Evolutionary conservation across 1,140 invertebrate genomes (phyloP).

Genomic region (Microvelia longipes): DNA sequence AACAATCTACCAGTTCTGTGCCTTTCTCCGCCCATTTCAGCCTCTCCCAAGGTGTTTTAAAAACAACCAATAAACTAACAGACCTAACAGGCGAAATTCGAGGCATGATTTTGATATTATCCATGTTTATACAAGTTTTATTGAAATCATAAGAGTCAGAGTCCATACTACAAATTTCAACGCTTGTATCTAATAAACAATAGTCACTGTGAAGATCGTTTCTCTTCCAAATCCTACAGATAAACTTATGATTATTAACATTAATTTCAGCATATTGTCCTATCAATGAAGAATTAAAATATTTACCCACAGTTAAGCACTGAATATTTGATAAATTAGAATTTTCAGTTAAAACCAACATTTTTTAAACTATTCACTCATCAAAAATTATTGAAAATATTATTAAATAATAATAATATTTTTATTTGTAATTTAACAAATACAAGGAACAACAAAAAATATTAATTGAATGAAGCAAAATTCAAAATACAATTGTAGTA

Average conservation of each 20-base stretch:
- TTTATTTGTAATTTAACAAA: too few relatives aligned
- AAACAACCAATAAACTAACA: conserved; percentile 10
- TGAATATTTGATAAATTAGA: background rate
- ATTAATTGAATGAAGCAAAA: too few relatives aligned
- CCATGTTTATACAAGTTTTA: too few relatives aligned
- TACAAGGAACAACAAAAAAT: too few relatives aligned
- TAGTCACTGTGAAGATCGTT: background rate
- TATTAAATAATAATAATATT: too few relatives aligned
- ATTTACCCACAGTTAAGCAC: background rate
- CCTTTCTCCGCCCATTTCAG: conserved; percentile 8
- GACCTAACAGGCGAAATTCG: conserved; percentile 6
- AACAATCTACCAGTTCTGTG: background rate
- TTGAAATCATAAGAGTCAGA: too few relatives aligned
- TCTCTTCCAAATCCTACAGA: background rate
- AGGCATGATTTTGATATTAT: background rate
- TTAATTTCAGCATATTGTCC: background rate
- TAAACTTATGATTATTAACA: background rate
- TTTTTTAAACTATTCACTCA: too few relatives aligned
- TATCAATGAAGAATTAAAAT: background rate
- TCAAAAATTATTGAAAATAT: too few relatives aligned
- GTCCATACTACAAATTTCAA: too few relatives aligned
- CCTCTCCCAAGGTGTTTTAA: conserved; percentile 5
- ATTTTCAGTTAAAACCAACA: background rate
- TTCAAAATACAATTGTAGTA: too few relatives aligned
- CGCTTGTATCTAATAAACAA: conserved; percentile 1